Evolutionary conservation across 2,113 vertebrate species (phyloP), one percentile per base, ranked within the genome.

Genomic region (Hypocryptadius cinnamomeus): DNA sequence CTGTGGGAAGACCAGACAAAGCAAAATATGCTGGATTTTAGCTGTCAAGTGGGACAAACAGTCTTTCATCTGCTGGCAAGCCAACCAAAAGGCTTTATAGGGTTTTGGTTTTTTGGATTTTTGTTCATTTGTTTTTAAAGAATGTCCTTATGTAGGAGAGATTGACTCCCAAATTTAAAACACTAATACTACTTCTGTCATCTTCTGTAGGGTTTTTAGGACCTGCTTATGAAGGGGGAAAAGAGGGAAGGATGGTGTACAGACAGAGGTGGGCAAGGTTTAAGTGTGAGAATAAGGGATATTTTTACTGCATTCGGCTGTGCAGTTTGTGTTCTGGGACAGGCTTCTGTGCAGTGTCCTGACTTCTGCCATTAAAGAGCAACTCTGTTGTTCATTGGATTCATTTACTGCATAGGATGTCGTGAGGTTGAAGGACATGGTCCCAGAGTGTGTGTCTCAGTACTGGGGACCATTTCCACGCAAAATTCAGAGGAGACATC

Each of bases 151-250:
- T 13, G 12, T 53, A n/a, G 45, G 28, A 39, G 54, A 69, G 54
- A 16, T 40, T 54, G 23, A 24, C 37, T 63, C 24, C 8, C 20
- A 64, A 8, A 72, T 82, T 68, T 82, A 63, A 59, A 81, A 28
- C 17, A 13, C 19, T 53, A 31, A 9, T 66, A 24, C 20, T 68
- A 3, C 14, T 69, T 72, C 30, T n/a, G 31, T 56, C 9, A 9
- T 63, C 14, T 8, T n/a, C n/a, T 50, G 3, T 3, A 1, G 2
- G 4, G 2, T 4, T n/a, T 70, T 77, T 64, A 19, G 2, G 13
- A 37, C 25, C 71, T 84, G 3, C 6, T 70, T 87, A 48, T 74
- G n/a, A 60, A 72, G 23, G 23, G 19, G 14, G 3, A 4, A 59
- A 45, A 48, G 30, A 44, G 13, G 9, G 3, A 35, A 50, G 23